Evolutionary conservation across 2,797 vertebrate genomes (phyloP), one percentile per base, ranked within the genome.

Genomic region (Amniataba percoides): DNA sequence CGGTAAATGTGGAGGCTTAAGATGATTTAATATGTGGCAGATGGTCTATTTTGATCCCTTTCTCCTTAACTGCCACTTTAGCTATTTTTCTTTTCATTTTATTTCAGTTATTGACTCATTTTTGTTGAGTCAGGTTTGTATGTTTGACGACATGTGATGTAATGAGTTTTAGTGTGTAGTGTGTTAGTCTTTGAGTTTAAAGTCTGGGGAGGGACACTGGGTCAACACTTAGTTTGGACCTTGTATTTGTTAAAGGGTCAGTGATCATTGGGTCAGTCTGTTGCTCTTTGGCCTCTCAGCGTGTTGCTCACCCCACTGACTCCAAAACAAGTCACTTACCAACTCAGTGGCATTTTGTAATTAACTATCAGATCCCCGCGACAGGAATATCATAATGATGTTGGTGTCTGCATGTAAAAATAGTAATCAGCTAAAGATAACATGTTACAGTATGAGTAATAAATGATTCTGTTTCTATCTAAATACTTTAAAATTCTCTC

Each of bases 101-200:
- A 31, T 31, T 31, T 31, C 27, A 73, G 71, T 61, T 71, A 68
- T 56, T 51, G 77, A 67, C 69, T 87, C 70, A 61, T 73, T 89
- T 89, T 74, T 88, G 78, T 36, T 82, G 87, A 88, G 85, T 80
- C 80, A 49, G 34, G 18, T 65, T 64, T 74, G 23, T 51, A 27
- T 67, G 56, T 67, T 66, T 71, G 27, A 61, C 45, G 31, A 48
- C 40, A 60, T 34, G n/a, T n/a, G n/a, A n/a, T n/a, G n/a, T n/a
- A n/a, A n/a, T n/a, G n/a, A n/a, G n/a, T n/a, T n/a, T n/a, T n/a
- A n/a, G n/a, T n/a, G n/a, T n/a, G n/a, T n/a, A n/a, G n/a, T n/a
- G n/a, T n/a, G n/a, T n/a, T n/a, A n/a, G n/a, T n/a, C n/a, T n/a
- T n/a, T 39, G n/a, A 31, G 66, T 42, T 67, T 43, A 42, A 64